Evolutionary conservation across 2,797 vertebrate genomes (phyloP), one percentile per base, ranked within the genome.

Genomic region (Xenentodon cancila): DNA sequence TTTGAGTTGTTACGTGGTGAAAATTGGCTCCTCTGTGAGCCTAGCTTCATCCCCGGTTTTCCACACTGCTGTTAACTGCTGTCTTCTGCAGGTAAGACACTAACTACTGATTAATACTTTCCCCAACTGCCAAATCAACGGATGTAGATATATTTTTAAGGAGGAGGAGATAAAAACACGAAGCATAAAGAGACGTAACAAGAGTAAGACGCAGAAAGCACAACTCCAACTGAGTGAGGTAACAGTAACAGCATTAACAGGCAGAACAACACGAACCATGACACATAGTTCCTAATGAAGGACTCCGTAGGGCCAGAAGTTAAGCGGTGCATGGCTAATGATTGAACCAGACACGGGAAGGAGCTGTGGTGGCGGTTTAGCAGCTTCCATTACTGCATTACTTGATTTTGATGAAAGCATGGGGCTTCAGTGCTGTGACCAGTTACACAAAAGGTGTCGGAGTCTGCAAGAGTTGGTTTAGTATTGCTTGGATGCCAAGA

Each of bases 371-470:
- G 62, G 68, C 69, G 79, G 67, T 73, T 82, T 71, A 72, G 73
- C 79, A 52, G 81, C 40, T 9, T 45, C 64, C 56, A 80, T 90
- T 84, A 80, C 80, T 89, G n/a, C n/a, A n/a, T n/a, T n/a, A n/a
- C 79, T 81, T 84, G n/a, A 83, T 86, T 84, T 84, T 69, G 75
- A 83, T 87, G 65, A 83, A 85, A 86, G 72, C 83, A 84, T 9
- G 71, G 53, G 59, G 69, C 70, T 17, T 64, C 60, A 16, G 57
- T 20, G 75, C 75, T 48, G 75, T 84, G 84, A 82, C 79, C 78
- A 46, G 73, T 89, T 67, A 87, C 67, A 79, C 67, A 61, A 71
- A 84, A 72, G 40, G 30, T 59, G 20, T 25, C 18, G 20, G 25
- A 37, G 68, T 80, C 73, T 53, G 64, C 78, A 34, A 69, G 74